Percentiles rank a stretch among this genome's conserved stretches.
Conservation (phyloP, 2,888 invertebrate genomes). For the Corythucha ciliata region DNA sequence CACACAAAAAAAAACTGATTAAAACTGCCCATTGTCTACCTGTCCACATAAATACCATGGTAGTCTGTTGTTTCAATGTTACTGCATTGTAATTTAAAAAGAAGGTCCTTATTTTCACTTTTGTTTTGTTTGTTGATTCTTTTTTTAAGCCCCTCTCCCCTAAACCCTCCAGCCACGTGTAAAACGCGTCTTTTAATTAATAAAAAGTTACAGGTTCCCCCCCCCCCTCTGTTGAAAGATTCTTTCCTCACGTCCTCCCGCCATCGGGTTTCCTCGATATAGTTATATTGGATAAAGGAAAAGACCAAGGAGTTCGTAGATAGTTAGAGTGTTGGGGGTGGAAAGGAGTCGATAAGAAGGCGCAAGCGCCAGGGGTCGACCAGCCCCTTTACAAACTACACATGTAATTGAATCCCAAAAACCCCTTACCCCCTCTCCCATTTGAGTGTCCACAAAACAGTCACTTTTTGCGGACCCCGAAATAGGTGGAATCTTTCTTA, state of each 20-base stretch:
- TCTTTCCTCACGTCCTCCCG: conserved; percentile 6
- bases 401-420: conserved; percentile 23
- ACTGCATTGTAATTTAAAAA: conserved; percentile 22
- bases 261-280: background rate
- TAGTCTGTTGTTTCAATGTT: conserved; percentile 23
- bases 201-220: too few relatives aligned
- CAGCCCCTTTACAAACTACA: conserved; percentile 26
- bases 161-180: conserved; percentile 5
- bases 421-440: background rate
- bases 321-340: too few relatives aligned
- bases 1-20: conserved; percentile 19
- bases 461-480: too few relatives aligned
- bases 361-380: conserved; percentile 22
- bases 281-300: conserved; percentile 11
- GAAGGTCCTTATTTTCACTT: conserved; percentile 4
- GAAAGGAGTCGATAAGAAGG: conserved; percentile 26
- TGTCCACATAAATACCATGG: conserved; percentile 28
- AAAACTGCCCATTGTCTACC: conserved; percentile 30
- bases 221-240: conserved; percentile 2
- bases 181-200: background rate
- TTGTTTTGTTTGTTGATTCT: conserved; percentile 7
- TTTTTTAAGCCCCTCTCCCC: conserved; percentile 6
- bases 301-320: background rate
- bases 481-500: too few relatives aligned
- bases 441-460: background rate